phyloP scores from a whole-genome alignment of 2,888 invertebrate species.

The Phragmatobia fuliginosa region DNA sequence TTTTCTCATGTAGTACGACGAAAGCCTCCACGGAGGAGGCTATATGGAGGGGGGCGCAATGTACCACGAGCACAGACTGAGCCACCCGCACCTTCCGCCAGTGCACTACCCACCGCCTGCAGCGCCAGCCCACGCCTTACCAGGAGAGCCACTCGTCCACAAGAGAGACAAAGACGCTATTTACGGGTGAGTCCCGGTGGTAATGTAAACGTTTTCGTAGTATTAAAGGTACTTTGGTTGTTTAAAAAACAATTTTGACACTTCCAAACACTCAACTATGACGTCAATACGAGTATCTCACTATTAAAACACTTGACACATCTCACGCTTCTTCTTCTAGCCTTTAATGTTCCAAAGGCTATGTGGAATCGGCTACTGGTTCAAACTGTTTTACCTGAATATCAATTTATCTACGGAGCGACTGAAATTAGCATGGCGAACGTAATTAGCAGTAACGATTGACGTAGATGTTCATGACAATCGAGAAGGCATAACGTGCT shows the following conservation, averaged over 20 bases:
- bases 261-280: background rate
- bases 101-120: slow-evolving; percentile 94
- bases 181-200: slow-evolving; percentile 94
- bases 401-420: too few species aligned
- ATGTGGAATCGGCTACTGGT: too few species aligned
- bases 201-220: slow-evolving; percentile 60
- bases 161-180: slow-evolving; percentile 99
- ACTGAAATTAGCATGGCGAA: too few species aligned
- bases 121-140: slow-evolving; percentile 95
- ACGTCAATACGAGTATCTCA: too few species aligned
- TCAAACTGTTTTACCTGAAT: too few species aligned
- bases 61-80: slow-evolving; percentile 94
- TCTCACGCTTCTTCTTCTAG: too few species aligned
- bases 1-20: slow-evolving; percentile 92
- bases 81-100: slow-evolving; percentile 90
- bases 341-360: too few species aligned
- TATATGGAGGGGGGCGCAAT: slow-evolving; percentile 93
- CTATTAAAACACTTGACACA: background rate
- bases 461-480: too few species aligned
- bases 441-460: too few species aligned
- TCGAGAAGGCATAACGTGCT: too few species aligned
- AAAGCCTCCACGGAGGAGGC: slow-evolving; percentile 94
- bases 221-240: background rate
- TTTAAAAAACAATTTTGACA: background rate
- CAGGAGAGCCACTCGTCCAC: slow-evolving; percentile 95